Evolutionary conservation across 2,797 vertebrate genomes (phyloP).

Genomic region (Neomorphus geoffroyi): DNA sequence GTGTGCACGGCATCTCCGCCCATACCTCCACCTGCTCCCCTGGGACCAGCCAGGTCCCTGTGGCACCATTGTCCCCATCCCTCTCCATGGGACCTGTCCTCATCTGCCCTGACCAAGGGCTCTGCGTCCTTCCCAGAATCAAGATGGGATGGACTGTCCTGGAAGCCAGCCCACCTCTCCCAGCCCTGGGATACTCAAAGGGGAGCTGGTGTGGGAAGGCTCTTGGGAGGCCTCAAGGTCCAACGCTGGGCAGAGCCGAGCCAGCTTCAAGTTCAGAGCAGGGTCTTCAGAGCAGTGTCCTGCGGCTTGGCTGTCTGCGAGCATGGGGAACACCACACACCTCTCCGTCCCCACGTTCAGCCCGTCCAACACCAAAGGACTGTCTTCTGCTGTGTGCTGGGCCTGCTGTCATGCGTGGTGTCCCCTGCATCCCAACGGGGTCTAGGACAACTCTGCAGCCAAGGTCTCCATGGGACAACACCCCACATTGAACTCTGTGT

Average conservation of each 20-base stretch:
- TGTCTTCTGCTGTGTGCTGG: rapidly evolving
- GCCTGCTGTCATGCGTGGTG: rapidly evolving
- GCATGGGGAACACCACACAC: rapidly evolving
- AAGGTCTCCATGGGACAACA: no score
- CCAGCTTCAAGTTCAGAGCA: background rate
- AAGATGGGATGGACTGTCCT: rapidly evolving
- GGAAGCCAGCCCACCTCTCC: background rate
- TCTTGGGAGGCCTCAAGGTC: rapidly evolving
- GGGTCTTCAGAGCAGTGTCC: background rate
- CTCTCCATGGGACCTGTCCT: background rate
- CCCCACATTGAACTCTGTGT: no score
- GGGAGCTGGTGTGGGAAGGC: background rate
- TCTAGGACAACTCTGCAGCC: no score
- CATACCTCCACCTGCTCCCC: background rate
- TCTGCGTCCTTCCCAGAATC: background rate
- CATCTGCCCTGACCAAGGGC: background rate
- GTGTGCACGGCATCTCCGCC: rapidly evolving
- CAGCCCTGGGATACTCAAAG: background rate
- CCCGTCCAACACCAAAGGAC: background rate
- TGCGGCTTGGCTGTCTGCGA: background rate
- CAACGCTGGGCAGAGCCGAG: rapidly evolving
- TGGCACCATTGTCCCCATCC: background rate
- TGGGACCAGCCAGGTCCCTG: background rate
- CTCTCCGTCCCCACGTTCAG: background rate
- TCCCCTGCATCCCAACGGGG: background rate